phyloP scores from a whole-genome alignment of 2,888 invertebrate species.

The Eumacrocentrus americanus region DNA sequence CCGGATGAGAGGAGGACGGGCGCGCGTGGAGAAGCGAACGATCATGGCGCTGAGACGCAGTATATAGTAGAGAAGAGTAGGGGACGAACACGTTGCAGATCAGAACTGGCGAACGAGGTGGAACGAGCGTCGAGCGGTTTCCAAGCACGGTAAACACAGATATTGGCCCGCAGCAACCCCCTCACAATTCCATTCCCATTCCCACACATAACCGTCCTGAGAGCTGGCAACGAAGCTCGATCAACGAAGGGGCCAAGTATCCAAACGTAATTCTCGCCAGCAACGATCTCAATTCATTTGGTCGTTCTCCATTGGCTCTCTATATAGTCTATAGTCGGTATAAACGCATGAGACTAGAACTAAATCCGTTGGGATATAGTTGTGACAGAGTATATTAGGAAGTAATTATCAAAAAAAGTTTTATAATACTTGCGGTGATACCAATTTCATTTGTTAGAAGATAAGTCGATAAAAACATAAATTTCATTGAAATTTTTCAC shows the following conservation, averaged over 20 bases:
- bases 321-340: no score
- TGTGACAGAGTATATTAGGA: no score
- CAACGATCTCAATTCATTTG: no score
- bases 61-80: conserved; percentile 20
- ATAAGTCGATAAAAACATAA: no score
- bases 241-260: conserved; percentile 3
- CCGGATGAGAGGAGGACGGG: conserved; percentile 26
- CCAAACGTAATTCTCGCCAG: no score
- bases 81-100: conserved; percentile 14
- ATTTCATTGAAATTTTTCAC: no score
- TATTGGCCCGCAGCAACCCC: conserved; percentile 28
- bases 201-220: conserved; percentile 19
- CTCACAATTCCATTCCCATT: conserved; percentile 34
- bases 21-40: conserved; percentile 19
- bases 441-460: no score
- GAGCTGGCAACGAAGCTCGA: conserved; percentile 3
- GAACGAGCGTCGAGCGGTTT: conserved; percentile 29
- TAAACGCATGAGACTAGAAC: no score
- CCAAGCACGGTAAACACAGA: conserved; percentile 34
- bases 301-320: no score
- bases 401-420: no score
- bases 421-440: no score
- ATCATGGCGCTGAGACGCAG: conserved; percentile 1
- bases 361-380: no score
- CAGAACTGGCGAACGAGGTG: conserved; percentile 28